Evolutionary conservation across 2,113 vertebrate genomes (phyloP).

Genomic region (Bujurquina vittata): DNA sequence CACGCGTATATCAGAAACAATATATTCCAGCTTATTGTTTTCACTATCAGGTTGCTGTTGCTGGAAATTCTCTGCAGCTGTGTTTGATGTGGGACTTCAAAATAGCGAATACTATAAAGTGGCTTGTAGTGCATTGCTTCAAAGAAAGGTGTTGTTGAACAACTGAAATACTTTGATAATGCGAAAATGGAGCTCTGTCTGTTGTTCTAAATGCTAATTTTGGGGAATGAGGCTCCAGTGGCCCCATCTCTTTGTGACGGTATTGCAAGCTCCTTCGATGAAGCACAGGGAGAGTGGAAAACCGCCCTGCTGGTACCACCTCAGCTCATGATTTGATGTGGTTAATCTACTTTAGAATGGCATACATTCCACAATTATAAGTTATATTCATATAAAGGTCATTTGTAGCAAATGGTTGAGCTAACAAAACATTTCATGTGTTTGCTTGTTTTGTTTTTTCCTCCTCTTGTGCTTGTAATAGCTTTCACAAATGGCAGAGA

Average conservation of each 20-base stretch:
- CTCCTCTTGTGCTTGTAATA: background rate
- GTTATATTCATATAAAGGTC: background rate
- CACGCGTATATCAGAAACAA: background rate
- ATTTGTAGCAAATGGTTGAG: background rate
- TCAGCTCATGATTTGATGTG: too few species aligned
- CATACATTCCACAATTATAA: background rate
- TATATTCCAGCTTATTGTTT: background rate
- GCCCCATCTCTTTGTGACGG: background rate
- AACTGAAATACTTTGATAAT: fast-evolving
- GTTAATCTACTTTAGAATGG: background rate
- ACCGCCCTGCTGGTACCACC: too few species aligned
- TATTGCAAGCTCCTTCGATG: background rate
- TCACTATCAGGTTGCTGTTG: background rate
- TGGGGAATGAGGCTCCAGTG: background rate
- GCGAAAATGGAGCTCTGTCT: background rate
- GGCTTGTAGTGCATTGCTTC: background rate
- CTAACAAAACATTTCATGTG: background rate
- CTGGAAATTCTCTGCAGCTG: background rate
- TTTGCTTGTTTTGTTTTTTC: background rate
- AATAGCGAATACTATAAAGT: background rate
- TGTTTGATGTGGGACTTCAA: background rate
- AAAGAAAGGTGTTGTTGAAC: background rate
- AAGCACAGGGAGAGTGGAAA: too few species aligned
- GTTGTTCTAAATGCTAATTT: background rate
- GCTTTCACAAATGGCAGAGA: background rate